Evolutionary conservation across 2,797 vertebrate species (phyloP).

Genomic region (Semotilus atromaculatus): DNA sequence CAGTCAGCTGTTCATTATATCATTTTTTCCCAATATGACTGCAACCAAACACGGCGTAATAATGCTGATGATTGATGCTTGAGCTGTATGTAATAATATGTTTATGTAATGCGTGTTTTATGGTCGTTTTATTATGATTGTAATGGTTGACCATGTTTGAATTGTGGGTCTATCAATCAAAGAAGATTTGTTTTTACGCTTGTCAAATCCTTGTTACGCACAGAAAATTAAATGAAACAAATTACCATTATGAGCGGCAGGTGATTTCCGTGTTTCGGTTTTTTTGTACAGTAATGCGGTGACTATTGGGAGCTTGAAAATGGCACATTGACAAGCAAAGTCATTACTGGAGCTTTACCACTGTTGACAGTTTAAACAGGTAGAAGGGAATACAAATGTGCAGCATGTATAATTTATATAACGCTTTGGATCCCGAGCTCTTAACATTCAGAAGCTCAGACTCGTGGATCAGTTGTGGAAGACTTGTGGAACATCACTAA

Average conservation of each 20-base stretch:
- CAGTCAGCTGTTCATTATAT: constrained; percentile 39
- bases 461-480: background rate
- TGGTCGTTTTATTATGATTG: constrained; percentile 51
- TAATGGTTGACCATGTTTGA: constrained; percentile 48
- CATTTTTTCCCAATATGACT: constrained; percentile 33
- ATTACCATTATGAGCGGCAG: background rate
- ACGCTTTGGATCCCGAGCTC: background rate
- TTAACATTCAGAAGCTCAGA: background rate
- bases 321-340: background rate
- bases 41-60: constrained; percentile 25
- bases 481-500: background rate
- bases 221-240: background rate
- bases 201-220: constrained; percentile 29
- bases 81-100: constrained; percentile 40
- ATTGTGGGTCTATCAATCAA: constrained; percentile 47
- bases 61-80: constrained; percentile 46
- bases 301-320: background rate
- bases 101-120: constrained; percentile 41
- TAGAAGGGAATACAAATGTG: background rate
- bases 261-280: background rate
- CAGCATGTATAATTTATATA: constrained; percentile 16
- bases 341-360: constrained; percentile 5
- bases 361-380: constrained; percentile 12
- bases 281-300: no score
- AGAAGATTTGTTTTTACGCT: constrained; percentile 27